A percentile compares a stretch with the other conserved stretches of the same genome.
phyloP scores from a whole-genome alignment of 2,888 invertebrate species.

The Gymnocheta viridis region DNA sequence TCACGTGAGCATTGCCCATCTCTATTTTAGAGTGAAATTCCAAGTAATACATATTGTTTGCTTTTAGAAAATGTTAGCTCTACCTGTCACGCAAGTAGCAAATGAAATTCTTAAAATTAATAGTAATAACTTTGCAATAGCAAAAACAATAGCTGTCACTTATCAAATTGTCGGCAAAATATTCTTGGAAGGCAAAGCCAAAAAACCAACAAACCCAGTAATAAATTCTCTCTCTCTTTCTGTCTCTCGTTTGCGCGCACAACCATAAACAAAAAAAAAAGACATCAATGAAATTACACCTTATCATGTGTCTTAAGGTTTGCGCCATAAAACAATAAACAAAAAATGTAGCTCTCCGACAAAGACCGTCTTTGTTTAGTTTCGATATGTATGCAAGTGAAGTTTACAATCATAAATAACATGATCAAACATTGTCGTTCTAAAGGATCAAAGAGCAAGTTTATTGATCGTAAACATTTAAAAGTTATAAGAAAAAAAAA shows the following conservation, averaged over 20 bases:
- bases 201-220: neutral
- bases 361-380: neutral
- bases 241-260: no score
- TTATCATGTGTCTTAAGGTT: neutral
- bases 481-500: no score
- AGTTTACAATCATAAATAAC: neutral
- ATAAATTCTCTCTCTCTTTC: neutral
- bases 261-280: neutral
- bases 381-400: no score
- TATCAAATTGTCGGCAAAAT: constrained; percentile 49
- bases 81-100: constrained; percentile 15
- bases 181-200: neutral
- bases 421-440: neutral
- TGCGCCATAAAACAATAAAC: neutral
- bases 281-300: neutral
- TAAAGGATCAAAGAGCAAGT: neutral
- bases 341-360: neutral
- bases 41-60: neutral
- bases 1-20: neutral
- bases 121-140: neutral
- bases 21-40: neutral
- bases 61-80: neutral
- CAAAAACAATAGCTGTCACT: constrained; percentile 44
- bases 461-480: neutral
- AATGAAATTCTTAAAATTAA: neutral